Percentiles rank a stretch among this genome's conserved stretches.
Evolutionary conservation across 2,797 vertebrate genomes (phyloP).

Genomic region (Emys orbicularis): DNA sequence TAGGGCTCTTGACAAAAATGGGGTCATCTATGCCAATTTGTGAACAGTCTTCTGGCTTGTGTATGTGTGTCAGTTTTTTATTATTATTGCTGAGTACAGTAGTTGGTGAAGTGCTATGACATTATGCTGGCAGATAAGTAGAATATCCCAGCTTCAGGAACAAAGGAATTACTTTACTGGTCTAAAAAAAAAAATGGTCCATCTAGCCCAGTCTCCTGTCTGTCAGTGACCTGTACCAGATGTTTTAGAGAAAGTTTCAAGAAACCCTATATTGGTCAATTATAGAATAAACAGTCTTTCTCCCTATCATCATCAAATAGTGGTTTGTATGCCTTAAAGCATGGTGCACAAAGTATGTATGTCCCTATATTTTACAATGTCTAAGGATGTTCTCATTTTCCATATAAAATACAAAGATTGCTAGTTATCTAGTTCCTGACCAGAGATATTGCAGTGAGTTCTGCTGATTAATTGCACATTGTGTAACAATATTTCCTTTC

Average conservation of each 20-base stretch:
- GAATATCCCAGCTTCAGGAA: slow-evolving; percentile 71
- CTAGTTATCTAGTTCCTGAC: neutral
- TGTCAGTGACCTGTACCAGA: slow-evolving; percentile 51
- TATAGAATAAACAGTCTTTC: slow-evolving; percentile 51
- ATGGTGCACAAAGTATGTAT: slow-evolving; percentile 32
- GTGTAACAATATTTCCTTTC: neutral
- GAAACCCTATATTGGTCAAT: slow-evolving; percentile 40
- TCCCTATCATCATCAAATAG: neutral
- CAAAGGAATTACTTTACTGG: slow-evolving; percentile 55
- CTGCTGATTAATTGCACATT: neutral
- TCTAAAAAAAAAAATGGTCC: neutral
- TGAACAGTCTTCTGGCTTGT: slow-evolving; percentile 76
- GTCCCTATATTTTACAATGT: slow-evolving; percentile 16
- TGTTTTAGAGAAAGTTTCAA: slow-evolving; percentile 49
- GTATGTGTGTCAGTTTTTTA: slow-evolving; percentile 46
- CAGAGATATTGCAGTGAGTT: neutral
- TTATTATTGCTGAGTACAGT: slow-evolving; percentile 68
- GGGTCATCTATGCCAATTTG: slow-evolving; percentile 80
- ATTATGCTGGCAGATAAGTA: slow-evolving; percentile 72
- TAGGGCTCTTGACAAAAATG: slow-evolving; percentile 52
- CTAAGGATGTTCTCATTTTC: neutral
- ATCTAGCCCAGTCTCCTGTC: neutral
- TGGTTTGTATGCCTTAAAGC: slow-evolving; percentile 49
- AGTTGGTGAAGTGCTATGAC: slow-evolving; percentile 26
- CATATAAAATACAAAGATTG: neutral